Base-by-base conservation (phyloP, 2,797 vertebrate species). In the Taeniopygia guttata region DNA sequence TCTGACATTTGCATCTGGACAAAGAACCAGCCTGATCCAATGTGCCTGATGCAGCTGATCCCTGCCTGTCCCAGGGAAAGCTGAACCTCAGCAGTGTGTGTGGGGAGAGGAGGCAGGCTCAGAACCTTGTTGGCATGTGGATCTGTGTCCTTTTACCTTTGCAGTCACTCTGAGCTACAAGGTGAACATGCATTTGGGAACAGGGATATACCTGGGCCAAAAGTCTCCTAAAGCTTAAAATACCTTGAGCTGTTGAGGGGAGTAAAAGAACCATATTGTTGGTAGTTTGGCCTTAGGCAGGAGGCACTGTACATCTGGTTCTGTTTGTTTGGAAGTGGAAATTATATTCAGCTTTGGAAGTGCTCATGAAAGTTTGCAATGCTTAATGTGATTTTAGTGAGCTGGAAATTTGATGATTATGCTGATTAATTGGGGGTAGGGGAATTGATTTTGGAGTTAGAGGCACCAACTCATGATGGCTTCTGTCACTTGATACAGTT, bases 391-490 rank as follows among this genome's bases (percentile, higher is more conserved):
- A 78, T 58, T 93, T 84, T 74, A 84, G 59, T 64, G 74, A 89
- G 20, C 18, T 51, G 48, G 45, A 88, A 90, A 76, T 63, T 38
- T 82, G 67, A 13, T 58, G 30, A 51, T 78, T 77, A 42, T 78
- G 36, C 30, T 72, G n/a, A 55, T 67, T 91, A 68, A 58, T 25
- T 88, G 8, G 8, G 17, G 13, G 5, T 26, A 25, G 16, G 9
- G 29, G 21, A 52, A 3, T 43, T 51, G 32, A 59, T 59, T 79
- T 22, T 30, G 30, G 26, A 76, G 8, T 58, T 66, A 52, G 38
- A 86, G 48, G 22, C 17, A 59, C 26, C 0, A 0, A 16, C 13
- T 86, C 0, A 0, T 17, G 6, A 38, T 58, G 54, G 16, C 29
- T 74, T 74, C 62, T 78, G 38, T 43, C 38, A 30, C 36, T 45